A percentile compares a stretch with the other conserved stretches of the same genome.
These are phyloP conservation scores for Anguilla obscura DNA, from an alignment of 2,797 vertebrate species.

Conservation along the genomic window DNA sequence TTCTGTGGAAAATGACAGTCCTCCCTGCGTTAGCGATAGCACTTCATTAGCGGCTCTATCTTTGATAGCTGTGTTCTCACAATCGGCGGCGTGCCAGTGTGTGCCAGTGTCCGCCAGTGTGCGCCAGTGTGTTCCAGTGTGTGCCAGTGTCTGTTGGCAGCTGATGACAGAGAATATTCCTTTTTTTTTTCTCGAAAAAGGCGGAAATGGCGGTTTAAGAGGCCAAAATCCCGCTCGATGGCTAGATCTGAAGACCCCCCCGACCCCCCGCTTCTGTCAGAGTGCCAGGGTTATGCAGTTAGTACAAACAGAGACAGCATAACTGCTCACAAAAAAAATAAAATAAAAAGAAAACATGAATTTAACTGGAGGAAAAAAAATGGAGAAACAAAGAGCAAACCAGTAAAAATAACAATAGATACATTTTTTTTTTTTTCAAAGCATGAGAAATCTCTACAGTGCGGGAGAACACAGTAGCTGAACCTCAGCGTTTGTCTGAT, in stretches of 20 bases:
- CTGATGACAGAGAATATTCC: neutral
- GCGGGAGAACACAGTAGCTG: neutral
- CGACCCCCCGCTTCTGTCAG: neutral
- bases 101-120: too few species aligned
- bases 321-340: neutral
- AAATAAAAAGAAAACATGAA: neutral
- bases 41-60: neutral
- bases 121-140: too few species aligned
- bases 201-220: neutral
- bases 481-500: conserved; percentile 23
- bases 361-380: neutral
- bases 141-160: neutral
- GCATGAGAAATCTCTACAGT: conserved; percentile 10
- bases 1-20: neutral
- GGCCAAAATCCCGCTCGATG: neutral
- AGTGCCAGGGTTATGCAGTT: neutral
- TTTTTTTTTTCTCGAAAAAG: neutral
- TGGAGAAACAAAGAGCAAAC: neutral
- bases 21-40: neutral
- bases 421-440: neutral
- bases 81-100: neutral
- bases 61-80: neutral
- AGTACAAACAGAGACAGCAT: neutral
- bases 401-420: too few species aligned
- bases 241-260: neutral